Conservation (phyloP, 1,140 invertebrate genomes). For the Maniola jurtina region DNA sequence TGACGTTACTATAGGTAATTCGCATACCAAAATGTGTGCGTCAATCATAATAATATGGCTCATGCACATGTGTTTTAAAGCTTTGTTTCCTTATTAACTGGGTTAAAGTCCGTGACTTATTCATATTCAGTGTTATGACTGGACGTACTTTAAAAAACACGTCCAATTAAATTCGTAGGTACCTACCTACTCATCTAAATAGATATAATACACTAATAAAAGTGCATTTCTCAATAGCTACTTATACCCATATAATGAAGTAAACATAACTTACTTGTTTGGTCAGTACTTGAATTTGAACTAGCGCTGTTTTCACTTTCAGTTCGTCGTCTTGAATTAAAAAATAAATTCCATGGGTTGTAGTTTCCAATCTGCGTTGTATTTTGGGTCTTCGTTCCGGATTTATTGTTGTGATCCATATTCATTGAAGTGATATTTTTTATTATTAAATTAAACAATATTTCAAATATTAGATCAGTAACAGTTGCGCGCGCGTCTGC, state of each 20-base stretch:
- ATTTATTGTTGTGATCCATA: constrained; percentile 61
- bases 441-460: constrained; percentile 20
- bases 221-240: background rate
- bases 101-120: no score
- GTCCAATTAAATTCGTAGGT: no score
- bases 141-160: no score
- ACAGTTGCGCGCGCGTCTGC: constrained; percentile 42
- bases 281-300: constrained; percentile 51
- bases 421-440: constrained; percentile 18
- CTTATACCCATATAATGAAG: background rate
- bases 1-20: no score
- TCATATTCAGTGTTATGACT: no score
- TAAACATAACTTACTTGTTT: constrained; percentile 47
- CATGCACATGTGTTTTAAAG: no score
- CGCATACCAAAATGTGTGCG: no score
- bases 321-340: constrained; percentile 56
- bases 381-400: constrained; percentile 43
- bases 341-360: constrained; percentile 68
- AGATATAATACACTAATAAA: background rate
- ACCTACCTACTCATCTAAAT: no score
- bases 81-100: no score
- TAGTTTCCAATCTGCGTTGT: constrained; percentile 45
- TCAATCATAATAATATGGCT: no score
- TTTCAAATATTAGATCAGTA: constrained; percentile 12
- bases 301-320: constrained; percentile 66